These are phyloP conservation scores for Crioceris asparagi DNA, from an alignment of 2,888 invertebrate species.

Conservation along the genomic window DNA sequence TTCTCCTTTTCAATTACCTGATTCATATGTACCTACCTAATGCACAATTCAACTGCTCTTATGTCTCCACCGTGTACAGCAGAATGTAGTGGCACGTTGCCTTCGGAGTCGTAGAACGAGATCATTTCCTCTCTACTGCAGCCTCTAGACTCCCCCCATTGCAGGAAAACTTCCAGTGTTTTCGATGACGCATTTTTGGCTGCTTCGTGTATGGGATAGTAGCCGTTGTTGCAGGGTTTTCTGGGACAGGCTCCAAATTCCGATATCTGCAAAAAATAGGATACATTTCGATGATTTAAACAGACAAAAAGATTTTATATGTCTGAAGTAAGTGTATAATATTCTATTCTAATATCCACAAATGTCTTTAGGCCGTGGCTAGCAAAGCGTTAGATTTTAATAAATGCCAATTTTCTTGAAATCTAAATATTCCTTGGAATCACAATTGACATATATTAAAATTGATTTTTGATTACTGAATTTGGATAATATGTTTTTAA, in stretches of 20 bases:
- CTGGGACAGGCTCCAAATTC: conserved; percentile 69
- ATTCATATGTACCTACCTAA: conserved; percentile 45
- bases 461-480: too few relatives aligned
- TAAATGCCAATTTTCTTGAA: too few relatives aligned
- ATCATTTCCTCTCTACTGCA: conserved; percentile 74
- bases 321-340: too few relatives aligned
- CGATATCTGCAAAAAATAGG: conserved; percentile 57
- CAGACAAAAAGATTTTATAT: too few relatives aligned
- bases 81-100: conserved; percentile 67
- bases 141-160: conserved; percentile 73
- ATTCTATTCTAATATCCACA: too few relatives aligned
- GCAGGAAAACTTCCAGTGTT: conserved; percentile 71
- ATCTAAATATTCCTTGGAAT: too few relatives aligned
- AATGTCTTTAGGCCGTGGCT: too few relatives aligned
- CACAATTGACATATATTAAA: too few relatives aligned
- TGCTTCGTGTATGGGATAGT: conserved; percentile 84
- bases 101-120: conserved; percentile 74
- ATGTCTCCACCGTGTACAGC: conserved; percentile 65
- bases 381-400: too few relatives aligned
- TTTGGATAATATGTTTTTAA: too few relatives aligned
- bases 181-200: conserved; percentile 81
- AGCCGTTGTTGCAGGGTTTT: conserved; percentile 75
- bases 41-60: conserved; percentile 74
- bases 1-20: too few relatives aligned
- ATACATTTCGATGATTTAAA: too few relatives aligned